Base-by-base conservation (phyloP, 1,140 invertebrate species). In the Leptinotarsa texana region DNA sequence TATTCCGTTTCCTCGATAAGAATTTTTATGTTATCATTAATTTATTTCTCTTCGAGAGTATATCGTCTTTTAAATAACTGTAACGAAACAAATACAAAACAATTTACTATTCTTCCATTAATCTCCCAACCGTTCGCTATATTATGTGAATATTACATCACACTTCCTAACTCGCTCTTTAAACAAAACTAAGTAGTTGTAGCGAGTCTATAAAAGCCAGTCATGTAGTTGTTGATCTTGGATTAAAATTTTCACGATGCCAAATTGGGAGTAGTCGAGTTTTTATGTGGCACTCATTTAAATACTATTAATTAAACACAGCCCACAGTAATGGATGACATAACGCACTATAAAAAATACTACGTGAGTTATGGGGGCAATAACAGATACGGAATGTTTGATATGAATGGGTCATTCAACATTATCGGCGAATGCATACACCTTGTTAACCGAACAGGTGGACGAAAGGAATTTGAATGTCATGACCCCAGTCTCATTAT, bases 171-270 rank as follows among this genome's bases (percentile, higher is more conserved):
- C 17, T 17, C 51, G 51, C n/a, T 57, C 51, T 18, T 15, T 18
- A 57, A 57, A 57, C 51, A 57, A 57, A 57, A 57, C 51, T n/a
- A 57, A 57, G 51, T 57, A 57, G 51, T 57, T 57, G 51, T 57
- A 15, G 51, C n/a, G 15, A 57, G 51, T 57, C 51, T 57, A 57
- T 57, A 5, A 57, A 57, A 57, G 51, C 51, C 51, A 57, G 51
- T 18, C 51, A 57, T 57, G 51, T 57, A 57, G 51, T 17, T 57
- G 51, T 57, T 57, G 33, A 42, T 57, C n/a, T 57, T 17, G n/a
- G n/a, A 57, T 57, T 15, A 18, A 57, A 57, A 57, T 57, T 57
- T 15, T 57, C 51, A 57, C 51, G 15, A 57, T 17, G 51, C 51
- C 51, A 17, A 57, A 57, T 57, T 57, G n/a, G 51, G 51, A 57